Conservation (phyloP, 2,797 vertebrate genomes). For the Aplochiton taeniatus region DNA sequence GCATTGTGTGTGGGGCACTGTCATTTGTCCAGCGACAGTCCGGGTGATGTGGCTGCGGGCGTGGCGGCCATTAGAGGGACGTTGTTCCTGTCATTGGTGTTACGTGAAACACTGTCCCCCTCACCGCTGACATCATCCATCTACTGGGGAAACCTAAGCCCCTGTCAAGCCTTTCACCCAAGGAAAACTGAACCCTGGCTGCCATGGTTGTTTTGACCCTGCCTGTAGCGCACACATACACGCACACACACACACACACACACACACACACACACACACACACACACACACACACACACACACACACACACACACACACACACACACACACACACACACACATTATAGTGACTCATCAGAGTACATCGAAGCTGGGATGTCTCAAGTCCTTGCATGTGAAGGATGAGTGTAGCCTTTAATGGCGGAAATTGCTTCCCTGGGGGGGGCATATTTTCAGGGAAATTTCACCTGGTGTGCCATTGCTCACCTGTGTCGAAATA, state of each 20-base stretch:
- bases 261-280: too few relatives aligned
- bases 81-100: slow-evolving; percentile 47
- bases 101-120: slow-evolving; percentile 51
- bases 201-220: slow-evolving; percentile 25
- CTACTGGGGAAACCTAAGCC: slow-evolving; percentile 36
- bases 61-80: slow-evolving; percentile 50
- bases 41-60: background rate
- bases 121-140: slow-evolving; percentile 28
- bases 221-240: slow-evolving; percentile 8
- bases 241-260: too few relatives aligned
- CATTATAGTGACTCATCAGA: slow-evolving; percentile 40
- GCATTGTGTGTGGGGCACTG: background rate
- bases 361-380: slow-evolving; percentile 17
- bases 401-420: slow-evolving; percentile 32
- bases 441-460: slow-evolving; percentile 33
- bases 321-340: too few relatives aligned
- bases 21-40: slow-evolving; percentile 5
- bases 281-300: too few relatives aligned
- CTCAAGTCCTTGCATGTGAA: slow-evolving; percentile 56
- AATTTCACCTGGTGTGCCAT: slow-evolving; percentile 9
- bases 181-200: slow-evolving; percentile 23
- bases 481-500: slow-evolving; percentile 35
- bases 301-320: too few relatives aligned
- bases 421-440: slow-evolving; percentile 39
- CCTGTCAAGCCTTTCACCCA: slow-evolving; percentile 28